These are phyloP conservation scores for Watsonalla binaria DNA, from an alignment of 2,888 invertebrate species.

Conservation along the genomic window DNA sequence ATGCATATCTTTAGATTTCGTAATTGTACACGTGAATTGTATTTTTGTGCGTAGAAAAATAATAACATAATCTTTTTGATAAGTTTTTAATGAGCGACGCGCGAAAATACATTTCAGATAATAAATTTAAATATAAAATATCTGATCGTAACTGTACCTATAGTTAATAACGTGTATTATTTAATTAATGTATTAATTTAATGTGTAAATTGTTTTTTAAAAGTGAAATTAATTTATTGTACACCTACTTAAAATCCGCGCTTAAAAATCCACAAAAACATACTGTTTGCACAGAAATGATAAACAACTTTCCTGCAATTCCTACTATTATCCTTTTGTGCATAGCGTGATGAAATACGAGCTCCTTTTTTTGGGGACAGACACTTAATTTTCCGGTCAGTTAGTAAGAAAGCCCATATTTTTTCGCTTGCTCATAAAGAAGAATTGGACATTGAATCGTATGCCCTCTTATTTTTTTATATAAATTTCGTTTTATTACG, in stretches of 20 bases:
- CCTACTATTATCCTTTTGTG: not conserved
- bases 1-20: constrained; percentile 75
- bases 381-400: not conserved
- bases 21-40: constrained; percentile 39
- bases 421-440: too few relatives aligned
- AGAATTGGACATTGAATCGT: not conserved
- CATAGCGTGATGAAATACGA: not conserved
- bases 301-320: too few relatives aligned
- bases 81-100: constrained; percentile 14
- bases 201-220: constrained; percentile 49
- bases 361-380: not conserved
- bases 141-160: constrained; percentile 46
- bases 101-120: constrained; percentile 37
- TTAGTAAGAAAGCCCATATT: not conserved
- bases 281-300: not conserved
- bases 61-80: constrained; percentile 9
- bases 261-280: not conserved
- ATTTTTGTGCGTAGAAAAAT: constrained; percentile 22
- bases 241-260: not conserved
- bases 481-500: constrained; percentile 21
- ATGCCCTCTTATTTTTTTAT: constrained; percentile 5
- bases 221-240: constrained; percentile 21
- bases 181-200: constrained; percentile 28
- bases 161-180: constrained; percentile 47
- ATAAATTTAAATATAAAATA: constrained; percentile 32